Percentiles rank a stretch among this genome's conserved stretches.
Conservation (phyloP, 2,888 invertebrate species). For the Rhagonycha fulva region DNA sequence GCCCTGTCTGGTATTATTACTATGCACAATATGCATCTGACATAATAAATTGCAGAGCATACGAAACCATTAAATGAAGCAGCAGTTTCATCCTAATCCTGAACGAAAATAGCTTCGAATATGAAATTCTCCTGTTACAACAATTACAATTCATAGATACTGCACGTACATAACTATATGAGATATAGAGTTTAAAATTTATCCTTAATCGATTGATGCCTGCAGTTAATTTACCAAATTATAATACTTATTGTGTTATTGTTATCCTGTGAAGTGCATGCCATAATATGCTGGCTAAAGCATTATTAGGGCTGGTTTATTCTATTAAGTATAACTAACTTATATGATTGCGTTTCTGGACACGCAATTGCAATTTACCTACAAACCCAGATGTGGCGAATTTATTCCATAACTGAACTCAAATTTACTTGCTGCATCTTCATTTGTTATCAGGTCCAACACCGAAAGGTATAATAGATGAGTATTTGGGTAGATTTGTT, state of each 20-base stretch:
- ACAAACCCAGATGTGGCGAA: constrained; percentile 24
- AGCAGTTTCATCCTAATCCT: not conserved
- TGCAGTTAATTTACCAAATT: not conserved
- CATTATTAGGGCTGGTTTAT: constrained; percentile 5
- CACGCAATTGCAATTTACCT: constrained; percentile 27
- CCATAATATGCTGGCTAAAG: not conserved
- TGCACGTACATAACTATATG: not conserved
- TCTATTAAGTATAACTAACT: constrained; percentile 17
- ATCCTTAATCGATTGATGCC: not conserved
- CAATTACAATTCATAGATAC: not conserved
- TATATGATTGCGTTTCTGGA: constrained; percentile 26
- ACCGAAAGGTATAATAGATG: not conserved
- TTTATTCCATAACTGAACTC: constrained; percentile 14
- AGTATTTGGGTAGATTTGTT: not conserved
- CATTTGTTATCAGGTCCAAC: constrained; percentile 11
- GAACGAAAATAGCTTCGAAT: not conserved
- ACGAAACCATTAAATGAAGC: not conserved
- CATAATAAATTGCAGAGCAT: not conserved
- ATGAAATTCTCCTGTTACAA: not conserved
- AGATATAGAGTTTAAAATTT: not conserved
- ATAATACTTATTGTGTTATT: not conserved
- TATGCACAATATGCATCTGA: not conserved
- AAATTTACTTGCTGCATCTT: not conserved
- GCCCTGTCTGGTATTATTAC: not conserved
- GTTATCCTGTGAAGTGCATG: constrained; percentile 6